A percentile compares a stretch with the other conserved stretches of the same genome.
Evolutionary conservation across 2,888 invertebrate genomes (phyloP).

Genomic region (Tethea ocularis): DNA sequence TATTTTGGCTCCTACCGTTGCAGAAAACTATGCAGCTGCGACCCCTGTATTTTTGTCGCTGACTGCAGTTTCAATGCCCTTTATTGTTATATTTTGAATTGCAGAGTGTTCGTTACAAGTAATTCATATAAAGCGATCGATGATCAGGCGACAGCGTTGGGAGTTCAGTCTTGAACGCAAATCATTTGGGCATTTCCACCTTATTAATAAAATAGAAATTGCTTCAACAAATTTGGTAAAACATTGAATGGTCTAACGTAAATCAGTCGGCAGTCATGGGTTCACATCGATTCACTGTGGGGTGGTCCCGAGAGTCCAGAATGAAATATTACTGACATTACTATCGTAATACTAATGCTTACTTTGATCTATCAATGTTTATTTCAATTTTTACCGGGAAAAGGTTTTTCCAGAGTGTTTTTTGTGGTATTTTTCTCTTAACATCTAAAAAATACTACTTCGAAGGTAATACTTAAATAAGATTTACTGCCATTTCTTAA

Average conservation of each 20-base stretch:
- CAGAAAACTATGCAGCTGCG: constrained; percentile 34
- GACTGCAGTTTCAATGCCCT: constrained; percentile 9
- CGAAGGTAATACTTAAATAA: not conserved
- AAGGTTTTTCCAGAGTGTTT: not conserved
- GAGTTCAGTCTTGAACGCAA: too few species aligned
- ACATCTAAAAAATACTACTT: too few species aligned
- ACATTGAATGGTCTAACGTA: constrained; percentile 26
- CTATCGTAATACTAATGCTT: constrained; percentile 9
- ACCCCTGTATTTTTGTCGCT: constrained; percentile 17
- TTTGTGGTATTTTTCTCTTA: not conserved
- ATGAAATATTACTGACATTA: constrained; percentile 46
- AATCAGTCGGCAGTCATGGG: constrained; percentile 31
- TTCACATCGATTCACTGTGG: constrained; percentile 34
- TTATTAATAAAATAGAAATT: too few species aligned
- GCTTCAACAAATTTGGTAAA: not conserved
- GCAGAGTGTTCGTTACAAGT: not conserved
- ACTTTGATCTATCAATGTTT: constrained; percentile 10
- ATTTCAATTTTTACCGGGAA: not conserved
- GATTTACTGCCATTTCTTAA: not conserved
- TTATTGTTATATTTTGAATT: not conserved
- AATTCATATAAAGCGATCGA: not conserved
- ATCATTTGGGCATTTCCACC: too few species aligned
- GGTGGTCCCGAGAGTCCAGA: constrained; percentile 37
- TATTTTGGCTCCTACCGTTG: constrained; percentile 40
- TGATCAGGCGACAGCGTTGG: too few species aligned